Conservation (phyloP, 2,113 vertebrate genomes). For the Phaetusa simplex region DNA sequence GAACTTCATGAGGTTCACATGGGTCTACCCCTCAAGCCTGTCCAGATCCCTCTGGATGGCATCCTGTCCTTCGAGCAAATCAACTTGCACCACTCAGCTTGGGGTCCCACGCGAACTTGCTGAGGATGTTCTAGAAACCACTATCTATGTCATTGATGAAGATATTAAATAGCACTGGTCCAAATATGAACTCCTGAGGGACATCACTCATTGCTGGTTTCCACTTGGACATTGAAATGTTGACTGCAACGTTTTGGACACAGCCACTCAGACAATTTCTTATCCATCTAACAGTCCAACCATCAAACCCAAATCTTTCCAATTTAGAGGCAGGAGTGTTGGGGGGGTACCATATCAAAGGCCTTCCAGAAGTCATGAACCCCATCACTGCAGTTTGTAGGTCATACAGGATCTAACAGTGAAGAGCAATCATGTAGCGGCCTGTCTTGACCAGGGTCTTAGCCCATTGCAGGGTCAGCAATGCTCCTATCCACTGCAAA, state of each 20-base stretch:
- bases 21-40: background rate
- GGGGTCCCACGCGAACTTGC: background rate
- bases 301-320: background rate
- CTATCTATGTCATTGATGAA: background rate
- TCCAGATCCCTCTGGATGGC: background rate
- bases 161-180: background rate
- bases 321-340: background rate
- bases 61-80: background rate
- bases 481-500: background rate
- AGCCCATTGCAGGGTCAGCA: rapidly evolving
- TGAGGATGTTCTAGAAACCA: background rate
- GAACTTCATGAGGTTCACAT: background rate
- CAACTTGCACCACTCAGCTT: background rate
- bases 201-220: background rate
- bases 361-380: background rate
- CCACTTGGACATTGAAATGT: background rate
- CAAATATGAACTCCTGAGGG: background rate
- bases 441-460: background rate
- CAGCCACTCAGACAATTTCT: background rate
- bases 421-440: background rate
- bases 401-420: background rate
- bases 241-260: background rate
- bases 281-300: background rate
- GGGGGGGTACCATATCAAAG: rapidly evolving
- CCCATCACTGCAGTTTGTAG: background rate